A percentile compares a stretch with the other conserved stretches of the same genome.
phyloP scores from a whole-genome alignment of 1,140 invertebrate genomes.

The Schlechtendalia chinensis region DNA sequence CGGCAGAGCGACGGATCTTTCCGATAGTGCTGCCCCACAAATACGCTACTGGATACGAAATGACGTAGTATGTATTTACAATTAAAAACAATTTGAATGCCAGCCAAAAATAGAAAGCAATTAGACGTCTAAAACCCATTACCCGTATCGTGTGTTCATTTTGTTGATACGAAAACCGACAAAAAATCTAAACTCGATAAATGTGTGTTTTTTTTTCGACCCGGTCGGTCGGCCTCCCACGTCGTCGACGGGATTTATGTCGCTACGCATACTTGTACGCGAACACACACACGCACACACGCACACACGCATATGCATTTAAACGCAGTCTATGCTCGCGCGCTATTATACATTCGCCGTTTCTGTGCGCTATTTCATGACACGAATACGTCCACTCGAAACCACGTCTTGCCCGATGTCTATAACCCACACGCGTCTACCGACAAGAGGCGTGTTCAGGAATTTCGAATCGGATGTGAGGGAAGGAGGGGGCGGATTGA shows the following conservation, averaged over 20 bases:
- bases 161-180: background rate
- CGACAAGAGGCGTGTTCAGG: too few relatives aligned
- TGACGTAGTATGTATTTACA: background rate
- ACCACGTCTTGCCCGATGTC: too few relatives aligned
- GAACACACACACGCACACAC: background rate
- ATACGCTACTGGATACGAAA: too few relatives aligned
- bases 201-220: background rate
- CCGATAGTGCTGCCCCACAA: too few relatives aligned
- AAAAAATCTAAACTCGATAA: background rate
- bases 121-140: background rate
- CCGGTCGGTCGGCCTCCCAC: background rate
- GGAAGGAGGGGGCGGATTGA: too few relatives aligned
- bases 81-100: background rate
- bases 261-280: background rate
- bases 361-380: too few relatives aligned
- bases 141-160: background rate
- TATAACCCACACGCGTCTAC: background rate
- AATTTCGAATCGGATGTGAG: too few relatives aligned
- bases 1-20: too few relatives aligned
- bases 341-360: background rate
- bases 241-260: background rate
- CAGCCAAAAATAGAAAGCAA: slow-evolving; percentile 17
- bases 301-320: too few relatives aligned
- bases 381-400: too few relatives aligned
- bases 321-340: background rate